phyloP scores from a whole-genome alignment of 2,113 vertebrate genomes.

The Cervus canadensis region DNA sequence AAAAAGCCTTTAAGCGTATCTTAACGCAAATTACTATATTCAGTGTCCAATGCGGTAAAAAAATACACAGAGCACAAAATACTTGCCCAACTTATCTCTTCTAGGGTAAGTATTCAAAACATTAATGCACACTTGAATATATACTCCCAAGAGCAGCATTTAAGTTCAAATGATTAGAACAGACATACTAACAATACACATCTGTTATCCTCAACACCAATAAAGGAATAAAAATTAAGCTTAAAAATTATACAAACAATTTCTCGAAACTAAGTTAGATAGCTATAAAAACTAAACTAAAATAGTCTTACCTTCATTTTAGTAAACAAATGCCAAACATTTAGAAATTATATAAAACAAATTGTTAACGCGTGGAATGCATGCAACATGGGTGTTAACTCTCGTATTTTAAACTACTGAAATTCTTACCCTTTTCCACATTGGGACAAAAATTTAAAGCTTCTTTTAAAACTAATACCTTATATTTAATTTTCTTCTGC shows the following conservation, averaged over 20 bases:
- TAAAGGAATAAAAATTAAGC: constrained; percentile 77
- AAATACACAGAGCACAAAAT: constrained; percentile 78
- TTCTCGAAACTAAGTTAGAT: constrained; percentile 78
- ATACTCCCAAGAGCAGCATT: constrained; percentile 70
- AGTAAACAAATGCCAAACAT: constrained; percentile 80
- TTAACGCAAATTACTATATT: constrained; percentile 78
- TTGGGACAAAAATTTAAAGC: constrained; percentile 73
- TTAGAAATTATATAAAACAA: constrained; percentile 81
- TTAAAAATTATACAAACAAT: constrained; percentile 84
- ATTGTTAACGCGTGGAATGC: constrained; percentile 80
- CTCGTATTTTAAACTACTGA: constrained; percentile 70
- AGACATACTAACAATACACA: constrained; percentile 72
- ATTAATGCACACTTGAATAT: constrained; percentile 67
- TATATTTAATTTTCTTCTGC: constrained; percentile 77
- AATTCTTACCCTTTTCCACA: constrained; percentile 72
- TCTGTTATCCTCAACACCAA: constrained; percentile 75
- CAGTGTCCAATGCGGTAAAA: constrained; percentile 77
- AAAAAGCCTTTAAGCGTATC: constrained; percentile 79
- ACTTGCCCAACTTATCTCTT: constrained; percentile 68
- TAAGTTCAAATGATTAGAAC: constrained; percentile 74
- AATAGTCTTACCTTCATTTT: constrained; percentile 76
- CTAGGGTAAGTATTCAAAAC: constrained; percentile 71
- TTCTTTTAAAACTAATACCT: constrained; percentile 14
- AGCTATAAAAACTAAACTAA: constrained; percentile 85
- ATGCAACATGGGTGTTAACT: constrained; percentile 76